Conservation (phyloP, 2,888 invertebrate genomes). For the Iselma pallidipennis region DNA sequence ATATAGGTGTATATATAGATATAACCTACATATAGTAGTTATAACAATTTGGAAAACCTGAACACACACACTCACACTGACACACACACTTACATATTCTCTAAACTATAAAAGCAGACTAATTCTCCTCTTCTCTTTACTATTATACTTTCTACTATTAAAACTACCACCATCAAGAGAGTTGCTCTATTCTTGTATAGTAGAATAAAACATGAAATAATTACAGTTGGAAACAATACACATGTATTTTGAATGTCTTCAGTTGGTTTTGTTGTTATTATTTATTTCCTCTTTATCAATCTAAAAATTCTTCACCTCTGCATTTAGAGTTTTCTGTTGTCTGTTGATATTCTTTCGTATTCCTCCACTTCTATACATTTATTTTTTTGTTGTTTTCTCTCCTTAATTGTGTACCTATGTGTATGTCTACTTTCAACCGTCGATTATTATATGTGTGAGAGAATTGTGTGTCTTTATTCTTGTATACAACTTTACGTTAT, state of each 20-base stretch:
- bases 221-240: constrained; percentile 33
- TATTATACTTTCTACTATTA: neutral
- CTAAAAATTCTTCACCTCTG: constrained; percentile 33
- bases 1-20: neutral
- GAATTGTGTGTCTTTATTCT: neutral
- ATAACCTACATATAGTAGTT: neutral
- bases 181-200: neutral
- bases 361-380: neutral
- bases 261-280: constrained; percentile 33
- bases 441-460: constrained; percentile 1
- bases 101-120: neutral
- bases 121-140: neutral
- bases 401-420: neutral
- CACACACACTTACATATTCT: no score
- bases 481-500: constrained; percentile 10
- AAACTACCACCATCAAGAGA: no score
- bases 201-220: constrained; percentile 21
- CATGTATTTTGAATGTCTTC: constrained; percentile 39
- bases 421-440: neutral
- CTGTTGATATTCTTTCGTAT: neutral
- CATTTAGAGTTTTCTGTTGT: constrained; percentile 6
- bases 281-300: constrained; percentile 47
- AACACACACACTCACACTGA: neutral
- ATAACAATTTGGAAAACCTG: neutral
- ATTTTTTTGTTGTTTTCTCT: neutral